A percentile compares a stretch with the other conserved stretches of the same genome.
These are phyloP conservation scores for Lepus timidus DNA, from an alignment of 2,113 vertebrate genomes.

Conservation along the genomic window DNA sequence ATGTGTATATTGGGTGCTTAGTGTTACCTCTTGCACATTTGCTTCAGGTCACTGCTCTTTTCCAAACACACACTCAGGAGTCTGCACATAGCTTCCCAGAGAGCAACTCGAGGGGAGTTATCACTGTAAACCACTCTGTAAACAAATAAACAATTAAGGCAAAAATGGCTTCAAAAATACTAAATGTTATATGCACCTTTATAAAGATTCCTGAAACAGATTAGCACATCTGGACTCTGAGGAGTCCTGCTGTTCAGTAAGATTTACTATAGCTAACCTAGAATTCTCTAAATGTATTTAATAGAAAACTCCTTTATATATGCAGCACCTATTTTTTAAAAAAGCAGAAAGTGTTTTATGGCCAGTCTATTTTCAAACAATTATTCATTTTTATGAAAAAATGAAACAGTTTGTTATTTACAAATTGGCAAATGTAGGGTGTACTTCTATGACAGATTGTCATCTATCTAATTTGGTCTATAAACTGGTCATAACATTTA, in stretches of 20 bases:
- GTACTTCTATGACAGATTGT: not conserved
- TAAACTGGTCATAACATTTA: constrained; percentile 54
- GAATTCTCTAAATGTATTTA: constrained; percentile 52
- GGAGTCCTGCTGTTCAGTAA: not conserved
- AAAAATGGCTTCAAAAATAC: constrained; percentile 34
- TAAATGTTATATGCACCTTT: not conserved
- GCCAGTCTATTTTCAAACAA: constrained; percentile 31
- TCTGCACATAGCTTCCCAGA: not conserved
- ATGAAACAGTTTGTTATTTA: constrained; percentile 29
- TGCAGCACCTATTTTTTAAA: not conserved
- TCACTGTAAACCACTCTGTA: not conserved
- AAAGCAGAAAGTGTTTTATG: not conserved
- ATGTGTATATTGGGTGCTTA: not conserved
- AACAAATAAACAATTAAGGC: constrained; percentile 35
- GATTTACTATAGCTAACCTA: not conserved
- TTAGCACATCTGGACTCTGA: not conserved
- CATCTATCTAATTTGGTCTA: constrained; percentile 51
- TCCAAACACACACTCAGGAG: not conserved
- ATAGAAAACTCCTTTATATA: not conserved
- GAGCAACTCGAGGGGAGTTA: not conserved
- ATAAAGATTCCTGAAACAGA: constrained; percentile 48
- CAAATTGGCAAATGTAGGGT: not conserved
- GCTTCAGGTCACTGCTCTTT: not conserved
- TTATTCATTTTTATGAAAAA: constrained; percentile 35
- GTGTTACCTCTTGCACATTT: not conserved